Base-by-base conservation (phyloP, 2,888 invertebrate species). In the Iphiclides podalirius region DNA sequence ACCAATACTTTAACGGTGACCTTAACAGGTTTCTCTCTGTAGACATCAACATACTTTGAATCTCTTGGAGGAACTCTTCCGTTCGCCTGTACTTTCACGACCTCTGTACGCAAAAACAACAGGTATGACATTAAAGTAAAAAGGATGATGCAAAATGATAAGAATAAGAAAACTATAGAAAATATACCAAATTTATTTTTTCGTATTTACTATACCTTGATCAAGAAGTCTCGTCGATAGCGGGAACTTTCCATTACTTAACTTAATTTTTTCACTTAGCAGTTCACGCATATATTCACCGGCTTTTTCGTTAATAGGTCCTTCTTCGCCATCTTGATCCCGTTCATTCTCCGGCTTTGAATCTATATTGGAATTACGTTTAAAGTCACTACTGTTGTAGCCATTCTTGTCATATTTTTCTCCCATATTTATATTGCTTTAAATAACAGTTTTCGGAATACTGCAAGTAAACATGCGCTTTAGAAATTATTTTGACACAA, bases 261-360 rank as follows among this genome's bases (percentile, higher is more conserved):
- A 83, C 58, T 91, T 90, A 51, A 92, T 90, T 73, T 94, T 94
- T 68, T 94, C 94, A 40, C 91, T 90, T 52, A 95, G 71, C 50
- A 95, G 87, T 69, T 94, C 94, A 14, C 92, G 89, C 70, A 95
- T 92, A 69, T 95, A 95, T 81, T 95, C 95, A 47, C 91, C 93
- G 72, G 94, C 93, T 83, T 94, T 94, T 72, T 93, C 93, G 59
- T 91, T 90, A 52, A 92, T 16, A 40, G 89, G 78, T 60, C 82
- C 83, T 13, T 90, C 90, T 47, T 91, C 91, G 72, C 90, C 87
- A 82, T 89, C 86, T 89, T 91, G 83, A 47, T 66, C 76, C 45
- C 76, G 74, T n/a, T 70, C 63, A n/a, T n/a, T n/a, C 9, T 66
- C 66, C 26, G 63, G 66, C 14, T 58, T 58, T 52, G 59, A 66